A percentile compares a stretch with the other conserved stretches of the same genome.
Evolutionary conservation across 2,113 vertebrate genomes (phyloP).

Genomic region (Charadrius vociferus): DNA sequence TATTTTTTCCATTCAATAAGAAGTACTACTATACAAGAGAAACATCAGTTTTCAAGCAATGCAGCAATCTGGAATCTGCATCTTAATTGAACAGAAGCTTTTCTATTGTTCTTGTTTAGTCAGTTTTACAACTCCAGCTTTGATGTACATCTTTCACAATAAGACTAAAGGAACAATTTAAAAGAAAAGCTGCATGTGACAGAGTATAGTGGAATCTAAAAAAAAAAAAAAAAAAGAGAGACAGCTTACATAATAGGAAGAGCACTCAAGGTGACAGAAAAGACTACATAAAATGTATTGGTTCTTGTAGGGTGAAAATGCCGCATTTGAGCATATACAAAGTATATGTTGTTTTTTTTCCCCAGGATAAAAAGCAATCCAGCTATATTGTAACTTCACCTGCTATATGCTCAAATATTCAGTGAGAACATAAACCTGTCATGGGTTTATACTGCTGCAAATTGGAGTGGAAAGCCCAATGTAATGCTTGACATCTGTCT

Average conservation of each 20-base stretch:
- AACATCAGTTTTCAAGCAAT: slow-evolving; percentile 19
- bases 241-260: neutral
- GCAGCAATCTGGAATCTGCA: slow-evolving; percentile 16
- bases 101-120: slow-evolving; percentile 30
- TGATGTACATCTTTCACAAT: neutral
- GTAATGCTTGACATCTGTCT: slow-evolving; percentile 24
- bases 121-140: slow-evolving; percentile 3
- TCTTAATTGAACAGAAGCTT: slow-evolving; percentile 14
- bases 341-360: neutral
- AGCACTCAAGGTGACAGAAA: neutral
- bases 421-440: neutral
- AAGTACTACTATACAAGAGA: neutral
- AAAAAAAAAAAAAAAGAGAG: neutral
- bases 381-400: neutral
- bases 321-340: neutral
- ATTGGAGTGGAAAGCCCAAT: slow-evolving; percentile 1
- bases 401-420: neutral
- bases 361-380: neutral
- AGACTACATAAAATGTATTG: neutral
- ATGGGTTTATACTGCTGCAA: neutral
- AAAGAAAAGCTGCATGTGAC: neutral
- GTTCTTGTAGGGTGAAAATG: neutral
- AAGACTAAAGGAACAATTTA: neutral
- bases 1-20: neutral
- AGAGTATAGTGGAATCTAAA: neutral